Percentiles rank a stretch among this genome's conserved stretches.
phyloP scores from a whole-genome alignment of 1,140 invertebrate species.

The Drosophila navojoa region DNA sequence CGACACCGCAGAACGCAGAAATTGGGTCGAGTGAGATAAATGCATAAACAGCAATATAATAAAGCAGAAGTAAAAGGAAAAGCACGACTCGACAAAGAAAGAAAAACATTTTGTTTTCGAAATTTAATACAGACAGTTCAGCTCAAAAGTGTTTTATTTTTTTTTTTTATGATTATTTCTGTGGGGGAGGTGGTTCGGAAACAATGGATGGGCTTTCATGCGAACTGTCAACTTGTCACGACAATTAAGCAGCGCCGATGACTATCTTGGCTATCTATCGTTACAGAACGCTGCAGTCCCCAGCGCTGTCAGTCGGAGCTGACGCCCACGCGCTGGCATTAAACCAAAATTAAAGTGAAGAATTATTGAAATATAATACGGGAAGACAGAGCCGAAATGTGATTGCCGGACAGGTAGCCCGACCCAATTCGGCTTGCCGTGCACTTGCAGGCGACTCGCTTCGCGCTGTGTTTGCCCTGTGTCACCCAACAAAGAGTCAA shows the following conservation, averaged over 20 bases:
- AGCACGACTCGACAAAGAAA: conserved; percentile 27
- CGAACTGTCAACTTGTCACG: conserved; percentile 80
- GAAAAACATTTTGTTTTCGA: conserved; percentile 39
- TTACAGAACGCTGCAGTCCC: not conserved
- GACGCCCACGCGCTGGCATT: conserved; percentile 60
- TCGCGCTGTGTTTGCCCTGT: conserved; percentile 25
- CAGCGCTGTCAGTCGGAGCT: not conserved
- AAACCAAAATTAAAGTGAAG: conserved; percentile 62
- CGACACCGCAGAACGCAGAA: conserved; percentile 42
- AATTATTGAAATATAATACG: conserved; percentile 72
- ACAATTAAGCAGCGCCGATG: conserved; percentile 73
- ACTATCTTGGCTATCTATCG: conserved; percentile 65
- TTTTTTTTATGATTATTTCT: not conserved
- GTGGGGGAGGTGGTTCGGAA: conserved; percentile 6
- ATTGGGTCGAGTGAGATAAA: conserved; percentile 79
- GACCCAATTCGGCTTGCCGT: conserved; percentile 59
- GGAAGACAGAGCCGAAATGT: not conserved
- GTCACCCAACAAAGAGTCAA: conserved; percentile 41
- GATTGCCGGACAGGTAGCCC: conserved; percentile 35
- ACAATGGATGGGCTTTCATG: conserved; percentile 77
- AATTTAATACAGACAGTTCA: conserved; percentile 59
- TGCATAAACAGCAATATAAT: conserved; percentile 43
- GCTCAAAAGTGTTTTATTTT: conserved; percentile 10
- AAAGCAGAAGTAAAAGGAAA: conserved; percentile 19
- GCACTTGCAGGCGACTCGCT: conserved; percentile 52